Base-by-base conservation (phyloP, 2,888 invertebrate genomes). In the Choreutis nemorana region DNA sequence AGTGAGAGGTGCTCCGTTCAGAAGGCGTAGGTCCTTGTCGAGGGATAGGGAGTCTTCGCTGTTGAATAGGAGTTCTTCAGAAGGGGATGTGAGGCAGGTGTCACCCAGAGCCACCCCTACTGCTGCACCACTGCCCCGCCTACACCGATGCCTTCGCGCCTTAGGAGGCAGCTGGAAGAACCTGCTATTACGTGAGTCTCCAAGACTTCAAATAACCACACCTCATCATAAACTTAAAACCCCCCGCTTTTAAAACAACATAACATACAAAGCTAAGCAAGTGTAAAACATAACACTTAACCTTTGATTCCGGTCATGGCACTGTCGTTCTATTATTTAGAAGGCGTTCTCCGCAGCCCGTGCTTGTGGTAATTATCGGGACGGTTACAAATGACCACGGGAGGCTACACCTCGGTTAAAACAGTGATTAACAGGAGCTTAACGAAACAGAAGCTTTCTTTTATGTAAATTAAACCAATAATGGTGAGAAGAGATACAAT, bases 81-180 rank as follows among this genome's bases (percentile, higher is more conserved):
- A 89, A 50, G 87, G 88, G 5, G 87, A 89, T 56, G 75, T 89
- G 49, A 61, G 78, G 44, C 55, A 63, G 52, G 46, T 57, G 1
- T 53, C 46, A 1, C 68, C 75, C 1, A 64, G 71, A 3, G 63
- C 72, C 1, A 66, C 75, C 1, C 66, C 67, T 1, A 11, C 11
- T 8, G 47, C 64, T 9, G 62, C 71, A 20, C 78, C 80, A 33
- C 49, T 67, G 3, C 77, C 82, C 26, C 73, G 82, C 14, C 63
- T 84, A 42, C 86, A 87, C 63, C 86, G 87, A 61, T 89, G 87
- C 61, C 85, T 89, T 41, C 85, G 85, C 46, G 87, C 84, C 37
- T 83, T 89, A 47, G 88, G 87, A 55, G 89, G 89, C 42, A 88
- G 88, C 71, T 89, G 89, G 89, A 88, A 85, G 72, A 90, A 89